phyloP scores from a whole-genome alignment of 2,113 vertebrate genomes.

The Muntiacus muntjak region DNA sequence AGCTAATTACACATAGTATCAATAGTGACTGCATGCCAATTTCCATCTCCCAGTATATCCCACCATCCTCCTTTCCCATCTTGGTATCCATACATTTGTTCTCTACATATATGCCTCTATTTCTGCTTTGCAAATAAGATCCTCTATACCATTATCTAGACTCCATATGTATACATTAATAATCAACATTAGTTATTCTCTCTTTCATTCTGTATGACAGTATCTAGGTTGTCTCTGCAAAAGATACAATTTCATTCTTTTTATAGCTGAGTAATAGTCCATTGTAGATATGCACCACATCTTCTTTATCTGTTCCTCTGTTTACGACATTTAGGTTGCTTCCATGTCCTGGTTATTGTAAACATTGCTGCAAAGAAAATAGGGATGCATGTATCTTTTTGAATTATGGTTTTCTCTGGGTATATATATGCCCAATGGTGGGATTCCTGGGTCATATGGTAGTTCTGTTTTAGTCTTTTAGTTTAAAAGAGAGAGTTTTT shows the following conservation, averaged over 20 bases:
- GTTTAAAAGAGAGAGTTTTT: background rate
- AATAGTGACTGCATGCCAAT: background rate
- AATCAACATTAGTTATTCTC: background rate
- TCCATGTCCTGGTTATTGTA: background rate
- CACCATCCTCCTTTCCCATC: background rate
- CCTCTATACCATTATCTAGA: background rate
- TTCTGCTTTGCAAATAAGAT: background rate
- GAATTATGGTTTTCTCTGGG: background rate
- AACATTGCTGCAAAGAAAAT: background rate
- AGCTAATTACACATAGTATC: background rate
- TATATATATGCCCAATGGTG: background rate
- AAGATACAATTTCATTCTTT: background rate
- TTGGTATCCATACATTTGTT: background rate
- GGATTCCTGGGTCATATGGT: background rate
- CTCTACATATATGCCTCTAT: background rate
- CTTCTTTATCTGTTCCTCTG: background rate
- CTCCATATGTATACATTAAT: background rate
- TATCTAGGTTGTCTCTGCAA: background rate
- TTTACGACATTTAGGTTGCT: background rate
- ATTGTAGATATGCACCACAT: background rate
- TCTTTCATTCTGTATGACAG: background rate
- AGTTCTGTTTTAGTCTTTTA: background rate
- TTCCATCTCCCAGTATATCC: background rate
- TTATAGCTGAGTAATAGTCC: background rate
- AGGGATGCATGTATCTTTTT: background rate